Conservation (phyloP, 1,140 invertebrate species). For the Dinoponera quadriceps region DNA sequence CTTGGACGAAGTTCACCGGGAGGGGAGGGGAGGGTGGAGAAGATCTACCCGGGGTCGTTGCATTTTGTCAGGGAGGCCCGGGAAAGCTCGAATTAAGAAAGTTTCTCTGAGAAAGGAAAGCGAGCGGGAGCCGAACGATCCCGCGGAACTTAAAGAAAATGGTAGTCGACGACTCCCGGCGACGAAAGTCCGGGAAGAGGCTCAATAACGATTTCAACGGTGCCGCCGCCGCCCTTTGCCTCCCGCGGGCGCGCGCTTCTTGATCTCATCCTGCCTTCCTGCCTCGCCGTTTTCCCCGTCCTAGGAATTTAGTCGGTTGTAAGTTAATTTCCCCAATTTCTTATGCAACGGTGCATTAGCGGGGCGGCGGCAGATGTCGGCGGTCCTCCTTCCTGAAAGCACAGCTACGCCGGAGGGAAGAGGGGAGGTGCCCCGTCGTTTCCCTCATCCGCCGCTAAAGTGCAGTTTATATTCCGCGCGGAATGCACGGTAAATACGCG, state of each 20-base stretch:
- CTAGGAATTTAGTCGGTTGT: slow-evolving; percentile 65
- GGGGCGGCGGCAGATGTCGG: slow-evolving; percentile 68
- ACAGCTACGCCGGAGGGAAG: neutral
- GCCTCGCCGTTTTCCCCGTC: slow-evolving; percentile 55
- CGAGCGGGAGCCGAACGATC: slow-evolving; percentile 65
- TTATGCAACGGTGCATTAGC: slow-evolving; percentile 74
- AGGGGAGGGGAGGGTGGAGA: too few species aligned
- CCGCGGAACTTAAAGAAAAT: slow-evolving; percentile 71
- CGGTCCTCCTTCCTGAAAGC: slow-evolving; percentile 2
- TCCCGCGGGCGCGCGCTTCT: slow-evolving; percentile 1
- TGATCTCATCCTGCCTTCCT: slow-evolving; percentile 53
- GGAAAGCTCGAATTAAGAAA: slow-evolving; percentile 76
- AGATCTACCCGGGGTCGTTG: slow-evolving; percentile 33
- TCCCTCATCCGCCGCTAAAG: slow-evolving; percentile 46
- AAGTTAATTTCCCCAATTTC: slow-evolving; percentile 76
- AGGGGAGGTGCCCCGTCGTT: too few species aligned
- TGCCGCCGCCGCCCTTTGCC: slow-evolving; percentile 42
- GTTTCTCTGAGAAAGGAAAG: slow-evolving; percentile 62
- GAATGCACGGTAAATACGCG: slow-evolving; percentile 34
- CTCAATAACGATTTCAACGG: slow-evolving; percentile 75
- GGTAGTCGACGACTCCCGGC: slow-evolving; percentile 67
- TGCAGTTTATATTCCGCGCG: slow-evolving; percentile 55
- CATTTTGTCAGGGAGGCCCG: slow-evolving; percentile 59
- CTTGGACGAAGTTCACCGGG: slow-evolving; percentile 18
- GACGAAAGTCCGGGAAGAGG: slow-evolving; percentile 69